Evolutionary conservation across 1,140 invertebrate species (phyloP), one percentile per base, ranked within the genome.

Genomic region (Lepidostoma basale): DNA sequence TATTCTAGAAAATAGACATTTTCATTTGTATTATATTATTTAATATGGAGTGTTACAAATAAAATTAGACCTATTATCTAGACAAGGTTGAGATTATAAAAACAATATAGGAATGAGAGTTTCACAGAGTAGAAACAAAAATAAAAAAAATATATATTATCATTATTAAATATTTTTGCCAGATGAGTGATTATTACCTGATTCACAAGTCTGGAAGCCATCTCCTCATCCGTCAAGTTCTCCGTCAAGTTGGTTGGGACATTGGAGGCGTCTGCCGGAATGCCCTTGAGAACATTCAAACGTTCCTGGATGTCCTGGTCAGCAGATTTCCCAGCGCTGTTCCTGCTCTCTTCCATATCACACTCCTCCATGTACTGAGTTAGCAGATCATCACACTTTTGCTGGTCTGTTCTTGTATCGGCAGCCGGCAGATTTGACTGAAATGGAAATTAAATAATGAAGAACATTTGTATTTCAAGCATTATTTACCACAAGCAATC

Each of bases 381-480:
- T 12, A 90, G 65, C 14, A 90, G 74, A 73, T 88, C 85, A 74
- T 88, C 82, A 18, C 81, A 82, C 79, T 88, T 87, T 70, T 89
- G 85, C 70, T 87, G 81, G 72, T 88, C 86, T 62, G 81, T 84
- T 75, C 84, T 81, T 64, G 75, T 76, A 70, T 86, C 85, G 14
- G 74, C 78, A 30, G 75, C 66, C 58, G 75, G 68, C 56, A 76
- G 45, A 44, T 75, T 64, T 18, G 75, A 69, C 78, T 81, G 59
- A 39, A 78, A 69, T 47, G 20, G 45, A 49, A 58, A 67, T 63
- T 45, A 23, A 44, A 6, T 58, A 60, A 56, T n/a, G n/a, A n/a
- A 30, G 16, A 45, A 23, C 40, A 54, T 40, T 52, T 65, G 23
- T 9, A 40, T 3, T 26, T 18, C 28, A 40, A 3, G 36, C 22